Conservation (phyloP, 2,888 invertebrate species). For the Drosophila ustulata region DNA sequence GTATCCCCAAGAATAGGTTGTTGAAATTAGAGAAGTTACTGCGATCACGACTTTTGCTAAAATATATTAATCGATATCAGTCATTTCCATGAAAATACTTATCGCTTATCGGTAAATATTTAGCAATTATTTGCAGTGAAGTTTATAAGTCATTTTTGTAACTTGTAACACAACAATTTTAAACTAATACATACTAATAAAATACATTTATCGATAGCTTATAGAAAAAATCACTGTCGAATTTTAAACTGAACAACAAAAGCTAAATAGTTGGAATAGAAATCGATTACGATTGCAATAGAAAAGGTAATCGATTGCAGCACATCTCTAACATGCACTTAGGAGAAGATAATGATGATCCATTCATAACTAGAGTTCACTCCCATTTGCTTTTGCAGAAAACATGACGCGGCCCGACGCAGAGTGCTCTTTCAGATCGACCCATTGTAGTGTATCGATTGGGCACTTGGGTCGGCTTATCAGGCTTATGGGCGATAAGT, state of each 20-base stretch:
- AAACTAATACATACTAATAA: no score
- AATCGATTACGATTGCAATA: not conserved
- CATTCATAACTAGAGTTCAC: conserved; percentile 3
- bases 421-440: conserved; percentile 13
- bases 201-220: no score
- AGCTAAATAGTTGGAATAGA: no score
- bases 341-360: not conserved
- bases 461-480: conserved; percentile 65
- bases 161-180: no score
- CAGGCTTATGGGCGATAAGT: conserved; percentile 70
- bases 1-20: not conserved
- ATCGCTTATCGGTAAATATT: no score
- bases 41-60: no score
- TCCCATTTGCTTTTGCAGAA: conserved; percentile 14
- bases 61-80: not conserved
- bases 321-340: not conserved
- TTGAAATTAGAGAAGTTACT: not conserved
- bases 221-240: no score
- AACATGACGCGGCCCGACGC: conserved; percentile 1
- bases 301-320: not conserved
- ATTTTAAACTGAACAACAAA: no score
- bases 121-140: no score
- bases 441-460: conserved; percentile 47
- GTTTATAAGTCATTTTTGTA: no score
- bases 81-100: no score